phyloP scores from a whole-genome alignment of 2,113 vertebrate species.

The Cavia porcellus region DNA sequence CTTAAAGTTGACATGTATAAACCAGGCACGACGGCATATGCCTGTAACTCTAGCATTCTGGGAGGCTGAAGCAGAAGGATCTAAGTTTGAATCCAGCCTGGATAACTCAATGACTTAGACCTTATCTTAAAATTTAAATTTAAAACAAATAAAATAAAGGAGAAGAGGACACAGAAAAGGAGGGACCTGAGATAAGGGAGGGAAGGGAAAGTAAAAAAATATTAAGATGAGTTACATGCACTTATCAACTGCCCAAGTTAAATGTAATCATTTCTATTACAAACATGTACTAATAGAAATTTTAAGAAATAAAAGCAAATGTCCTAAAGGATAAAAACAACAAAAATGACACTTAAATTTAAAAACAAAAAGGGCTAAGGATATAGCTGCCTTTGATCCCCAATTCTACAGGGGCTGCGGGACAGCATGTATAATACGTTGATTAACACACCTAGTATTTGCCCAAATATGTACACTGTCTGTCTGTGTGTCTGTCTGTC shows the following conservation, averaged over 20 bases:
- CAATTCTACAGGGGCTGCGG: background rate
- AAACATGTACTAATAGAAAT: background rate
- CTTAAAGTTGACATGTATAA: background rate
- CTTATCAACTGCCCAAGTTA: background rate
- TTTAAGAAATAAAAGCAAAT: background rate
- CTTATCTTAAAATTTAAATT: background rate
- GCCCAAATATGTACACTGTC: background rate
- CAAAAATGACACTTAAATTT: background rate
- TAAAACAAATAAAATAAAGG: background rate
- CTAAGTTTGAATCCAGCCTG: background rate
- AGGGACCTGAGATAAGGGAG: background rate
- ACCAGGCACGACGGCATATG: background rate
- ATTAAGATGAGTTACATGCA: background rate
- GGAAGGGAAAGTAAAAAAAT: background rate
- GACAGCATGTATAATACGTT: background rate
- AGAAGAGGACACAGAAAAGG: background rate
- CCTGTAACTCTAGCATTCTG: background rate
- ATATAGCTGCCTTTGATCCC: background rate
- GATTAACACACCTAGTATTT: conserved; percentile 15
- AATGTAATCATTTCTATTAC: background rate
- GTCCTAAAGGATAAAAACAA: background rate
- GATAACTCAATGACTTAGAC: background rate
- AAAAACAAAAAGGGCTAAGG: background rate
- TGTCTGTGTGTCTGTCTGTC: too few species aligned
- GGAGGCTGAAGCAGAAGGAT: background rate